A percentile compares a stretch with the other conserved stretches of the same genome.
phyloP scores from a whole-genome alignment of 1,140 invertebrate species.

The Neodiprion pinetum region DNA sequence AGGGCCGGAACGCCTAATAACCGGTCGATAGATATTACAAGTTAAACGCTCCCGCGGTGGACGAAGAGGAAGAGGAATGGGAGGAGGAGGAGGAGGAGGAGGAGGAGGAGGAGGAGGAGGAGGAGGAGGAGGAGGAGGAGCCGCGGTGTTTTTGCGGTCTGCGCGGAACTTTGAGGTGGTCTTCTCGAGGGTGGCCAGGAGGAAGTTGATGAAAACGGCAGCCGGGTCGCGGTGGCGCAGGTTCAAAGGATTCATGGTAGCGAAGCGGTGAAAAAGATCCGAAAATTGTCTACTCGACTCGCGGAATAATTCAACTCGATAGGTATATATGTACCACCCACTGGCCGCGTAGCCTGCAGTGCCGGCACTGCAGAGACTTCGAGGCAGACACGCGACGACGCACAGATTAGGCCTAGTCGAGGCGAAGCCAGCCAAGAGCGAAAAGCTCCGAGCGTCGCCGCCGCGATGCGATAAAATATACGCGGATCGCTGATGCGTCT shows the following conservation, averaged over 20 bases:
- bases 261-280: background rate
- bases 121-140: constrained; percentile 6
- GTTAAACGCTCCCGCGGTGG: background rate
- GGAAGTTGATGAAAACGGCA: no score
- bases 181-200: no score
- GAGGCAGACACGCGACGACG: background rate
- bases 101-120: no score
- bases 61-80: background rate
- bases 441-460: no score
- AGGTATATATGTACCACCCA: no score
- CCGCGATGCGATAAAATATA: background rate
- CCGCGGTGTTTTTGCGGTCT: background rate
- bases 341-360: no score
- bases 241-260: background rate
- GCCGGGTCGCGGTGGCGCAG: background rate
- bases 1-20: constrained; percentile 14
- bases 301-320: background rate
- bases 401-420: background rate
- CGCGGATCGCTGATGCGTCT: background rate
- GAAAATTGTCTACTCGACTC: background rate
- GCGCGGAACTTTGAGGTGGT: background rate
- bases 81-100: background rate
- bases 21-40: constrained; percentile 22
- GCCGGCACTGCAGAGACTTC: background rate
- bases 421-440: background rate